Evolutionary conservation across 2,888 invertebrate species (phyloP).

Genomic region (Noctua comes): DNA sequence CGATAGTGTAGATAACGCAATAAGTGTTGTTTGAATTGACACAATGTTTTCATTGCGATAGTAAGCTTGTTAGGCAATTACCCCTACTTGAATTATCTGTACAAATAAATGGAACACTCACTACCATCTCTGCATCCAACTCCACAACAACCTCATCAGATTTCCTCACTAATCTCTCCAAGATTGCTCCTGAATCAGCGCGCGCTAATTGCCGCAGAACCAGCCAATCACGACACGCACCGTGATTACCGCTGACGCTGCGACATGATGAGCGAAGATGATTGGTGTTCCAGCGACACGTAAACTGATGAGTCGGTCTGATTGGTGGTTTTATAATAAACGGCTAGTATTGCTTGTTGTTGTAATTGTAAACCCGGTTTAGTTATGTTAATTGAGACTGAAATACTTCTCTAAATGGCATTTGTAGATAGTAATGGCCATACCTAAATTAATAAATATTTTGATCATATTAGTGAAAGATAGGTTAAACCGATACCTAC

Average conservation of each 20-base stretch:
- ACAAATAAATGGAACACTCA: neutral
- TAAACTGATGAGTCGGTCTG: conserved; percentile 43
- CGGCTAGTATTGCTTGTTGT: neutral
- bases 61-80: neutral
- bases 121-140: neutral
- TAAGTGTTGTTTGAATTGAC: neutral
- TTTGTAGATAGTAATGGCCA: neutral
- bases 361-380: neutral
- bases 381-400: neutral
- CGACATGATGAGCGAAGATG: conserved; percentile 35
- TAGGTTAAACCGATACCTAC: neutral
- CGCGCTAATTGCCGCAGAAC: conserved; percentile 51
- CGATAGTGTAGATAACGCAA: neutral
- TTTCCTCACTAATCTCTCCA: conserved; percentile 30
- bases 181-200: conserved; percentile 46
- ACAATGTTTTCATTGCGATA: neutral
- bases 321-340: conserved; percentile 40
- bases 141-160: conserved; percentile 9
- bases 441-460: neutral
- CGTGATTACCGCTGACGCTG: conserved; percentile 57
- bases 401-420: neutral
- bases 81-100: neutral
- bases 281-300: conserved; percentile 32
- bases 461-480: neutral
- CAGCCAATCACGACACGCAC: conserved; percentile 53